Evolutionary conservation across 2,113 vertebrate species (phyloP).

Genomic region (Porphyrio hochstetteri): DNA sequence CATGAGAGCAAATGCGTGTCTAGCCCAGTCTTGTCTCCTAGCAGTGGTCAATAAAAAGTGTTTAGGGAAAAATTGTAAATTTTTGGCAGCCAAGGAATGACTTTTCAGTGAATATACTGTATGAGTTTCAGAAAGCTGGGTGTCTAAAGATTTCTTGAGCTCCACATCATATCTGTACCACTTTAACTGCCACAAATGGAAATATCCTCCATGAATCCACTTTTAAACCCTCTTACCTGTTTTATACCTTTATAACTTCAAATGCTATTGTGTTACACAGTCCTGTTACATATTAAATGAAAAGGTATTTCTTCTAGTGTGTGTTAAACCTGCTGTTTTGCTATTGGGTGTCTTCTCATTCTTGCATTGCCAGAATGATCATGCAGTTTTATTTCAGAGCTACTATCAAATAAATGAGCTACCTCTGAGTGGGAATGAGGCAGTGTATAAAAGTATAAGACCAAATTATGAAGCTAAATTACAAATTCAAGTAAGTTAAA

Average conservation of each 20-base stretch:
- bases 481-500: background rate
- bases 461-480: background rate
- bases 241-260: background rate
- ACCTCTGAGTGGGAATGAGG: rapidly evolving
- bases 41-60: background rate
- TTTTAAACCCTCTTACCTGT: background rate
- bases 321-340: background rate
- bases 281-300: rapidly evolving
- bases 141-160: background rate
- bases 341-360: background rate
- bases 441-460: background rate
- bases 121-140: background rate
- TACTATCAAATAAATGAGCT: background rate
- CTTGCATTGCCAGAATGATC: background rate
- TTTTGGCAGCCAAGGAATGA: background rate
- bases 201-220: background rate
- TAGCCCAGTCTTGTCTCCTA: background rate
- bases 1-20: background rate
- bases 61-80: background rate
- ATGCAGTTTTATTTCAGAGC: background rate
- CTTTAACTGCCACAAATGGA: background rate
- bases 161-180: rapidly evolving
- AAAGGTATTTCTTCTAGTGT: background rate
- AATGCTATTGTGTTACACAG: background rate
- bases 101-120: background rate